These are phyloP conservation scores for Nycticebus coucang DNA, from an alignment of 2,113 vertebrate species.

Conservation along the genomic window DNA sequence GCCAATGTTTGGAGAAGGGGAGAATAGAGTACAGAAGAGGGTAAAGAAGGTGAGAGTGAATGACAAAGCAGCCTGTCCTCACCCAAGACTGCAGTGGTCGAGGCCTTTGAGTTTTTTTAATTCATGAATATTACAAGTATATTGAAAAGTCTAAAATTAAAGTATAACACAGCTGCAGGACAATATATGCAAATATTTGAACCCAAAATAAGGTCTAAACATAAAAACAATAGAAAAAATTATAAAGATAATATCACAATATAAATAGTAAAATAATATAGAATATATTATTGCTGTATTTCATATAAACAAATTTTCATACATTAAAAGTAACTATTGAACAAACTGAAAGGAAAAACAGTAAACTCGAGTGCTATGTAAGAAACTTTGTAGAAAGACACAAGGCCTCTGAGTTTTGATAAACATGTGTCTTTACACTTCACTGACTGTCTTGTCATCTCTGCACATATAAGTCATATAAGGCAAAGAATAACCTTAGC, in stretches of 20 bases:
- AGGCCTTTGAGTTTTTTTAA: neutral
- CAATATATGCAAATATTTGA: slow-evolving; percentile 19
- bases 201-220: neutral
- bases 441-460: neutral
- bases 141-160: slow-evolving; percentile 3
- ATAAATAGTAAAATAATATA: too few relatives aligned
- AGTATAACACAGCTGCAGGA: neutral
- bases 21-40: neutral
- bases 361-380: neutral
- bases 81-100: neutral
- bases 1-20: neutral
- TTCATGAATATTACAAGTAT: neutral
- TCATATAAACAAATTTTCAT: neutral
- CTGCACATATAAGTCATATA: neutral
- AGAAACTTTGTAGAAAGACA: too few relatives aligned
- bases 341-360: neutral
- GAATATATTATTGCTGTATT: neutral
- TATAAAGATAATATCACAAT: neutral
- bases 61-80: neutral
- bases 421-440: neutral
- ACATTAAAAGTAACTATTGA: slow-evolving; percentile 1
- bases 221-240: slow-evolving; percentile 15
- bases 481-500: neutral
- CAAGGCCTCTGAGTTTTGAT: neutral
- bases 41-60: neutral